A percentile compares a stretch with the other conserved stretches of the same genome.
Evolutionary conservation across 2,113 vertebrate genomes (phyloP).

Genomic region (Myanophis thanlyinensis): DNA sequence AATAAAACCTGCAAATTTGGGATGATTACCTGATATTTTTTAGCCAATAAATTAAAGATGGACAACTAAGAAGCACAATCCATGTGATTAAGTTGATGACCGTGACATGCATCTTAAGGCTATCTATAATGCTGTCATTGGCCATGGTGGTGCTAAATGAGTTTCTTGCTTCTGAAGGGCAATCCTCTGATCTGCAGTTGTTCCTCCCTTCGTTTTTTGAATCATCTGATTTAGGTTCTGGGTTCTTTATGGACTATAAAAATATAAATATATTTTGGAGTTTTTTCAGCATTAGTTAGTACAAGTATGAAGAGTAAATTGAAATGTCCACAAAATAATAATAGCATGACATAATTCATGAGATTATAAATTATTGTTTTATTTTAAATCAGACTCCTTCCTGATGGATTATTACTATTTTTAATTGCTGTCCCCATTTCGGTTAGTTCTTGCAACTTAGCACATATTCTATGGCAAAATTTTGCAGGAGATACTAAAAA

Average conservation of each 20-base stretch:
- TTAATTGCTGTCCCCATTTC: neutral
- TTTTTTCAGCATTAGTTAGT: neutral
- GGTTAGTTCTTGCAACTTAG: neutral
- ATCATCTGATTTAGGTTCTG: conserved; percentile 56
- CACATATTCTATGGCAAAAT: neutral
- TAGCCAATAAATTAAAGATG: conserved; percentile 90
- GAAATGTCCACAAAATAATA: neutral
- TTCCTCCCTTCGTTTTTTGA: conserved; percentile 19
- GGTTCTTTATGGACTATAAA: conserved; percentile 57
- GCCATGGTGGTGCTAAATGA: conserved; percentile 30
- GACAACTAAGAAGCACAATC: conserved; percentile 79
- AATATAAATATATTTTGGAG: neutral
- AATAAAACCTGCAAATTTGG: neutral
- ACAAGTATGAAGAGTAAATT: neutral
- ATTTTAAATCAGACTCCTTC: neutral
- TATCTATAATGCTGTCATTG: conserved; percentile 73
- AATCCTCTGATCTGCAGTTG: neutral
- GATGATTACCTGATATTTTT: conserved; percentile 87
- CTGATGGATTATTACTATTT: neutral
- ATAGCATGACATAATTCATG: neutral
- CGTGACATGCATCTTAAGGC: conserved; percentile 83
- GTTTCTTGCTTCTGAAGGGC: conserved; percentile 22
- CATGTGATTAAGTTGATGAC: conserved; percentile 79
- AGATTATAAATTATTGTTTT: neutral
- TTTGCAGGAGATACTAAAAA: neutral